These are phyloP conservation scores for Lathronympha strigana DNA, from an alignment of 2,888 invertebrate species.

Conservation along the genomic window DNA sequence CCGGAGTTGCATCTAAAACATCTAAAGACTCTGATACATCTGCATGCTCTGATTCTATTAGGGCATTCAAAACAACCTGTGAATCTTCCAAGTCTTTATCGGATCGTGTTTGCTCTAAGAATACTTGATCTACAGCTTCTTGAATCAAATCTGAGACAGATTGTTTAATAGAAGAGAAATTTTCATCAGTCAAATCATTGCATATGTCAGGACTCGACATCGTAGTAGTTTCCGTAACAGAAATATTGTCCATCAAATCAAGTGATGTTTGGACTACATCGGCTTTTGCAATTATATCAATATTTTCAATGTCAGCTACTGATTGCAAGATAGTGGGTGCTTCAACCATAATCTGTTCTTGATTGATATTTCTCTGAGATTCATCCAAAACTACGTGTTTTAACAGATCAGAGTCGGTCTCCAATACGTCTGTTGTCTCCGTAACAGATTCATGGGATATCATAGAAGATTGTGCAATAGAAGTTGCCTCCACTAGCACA, in stretches of 20 bases:
- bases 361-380: neutral
- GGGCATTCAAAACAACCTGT: too few relatives aligned
- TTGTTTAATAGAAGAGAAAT: neutral
- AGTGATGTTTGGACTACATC: neutral
- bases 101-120: neutral
- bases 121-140: neutral
- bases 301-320: neutral
- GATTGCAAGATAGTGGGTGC: constrained; percentile 1
- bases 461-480: neutral
- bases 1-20: neutral
- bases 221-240: neutral
- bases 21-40: neutral
- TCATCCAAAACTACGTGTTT: neutral
- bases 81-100: too few relatives aligned
- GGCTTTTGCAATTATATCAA: neutral
- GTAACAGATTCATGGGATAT: neutral
- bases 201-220: neutral
- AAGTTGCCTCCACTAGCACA: neutral
- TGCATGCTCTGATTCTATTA: neutral
- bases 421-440: neutral
- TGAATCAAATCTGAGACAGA: neutral
- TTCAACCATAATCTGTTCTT: neutral
- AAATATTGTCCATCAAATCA: neutral
- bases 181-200: neutral
- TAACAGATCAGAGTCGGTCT: neutral